Percentiles rank a stretch among this genome's conserved stretches.
Conservation (phyloP, 2,113 vertebrate genomes). For the Hypanus sabinus region DNA sequence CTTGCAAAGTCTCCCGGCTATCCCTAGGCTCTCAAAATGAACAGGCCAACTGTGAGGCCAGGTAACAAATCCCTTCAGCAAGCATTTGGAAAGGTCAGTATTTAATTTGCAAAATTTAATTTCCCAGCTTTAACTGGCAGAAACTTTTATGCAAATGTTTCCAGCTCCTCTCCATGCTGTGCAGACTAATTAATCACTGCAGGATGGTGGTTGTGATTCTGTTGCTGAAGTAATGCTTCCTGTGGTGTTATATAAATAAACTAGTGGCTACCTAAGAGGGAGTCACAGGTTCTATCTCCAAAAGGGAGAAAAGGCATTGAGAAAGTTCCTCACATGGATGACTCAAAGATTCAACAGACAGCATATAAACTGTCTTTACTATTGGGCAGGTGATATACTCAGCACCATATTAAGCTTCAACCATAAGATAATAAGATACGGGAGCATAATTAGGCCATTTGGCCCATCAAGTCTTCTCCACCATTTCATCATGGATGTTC, state of each 20-base stretch:
- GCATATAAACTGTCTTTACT: background rate
- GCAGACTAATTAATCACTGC: conserved; percentile 23
- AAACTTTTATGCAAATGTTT: background rate
- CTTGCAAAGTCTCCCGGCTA: background rate
- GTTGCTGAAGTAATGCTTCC: background rate
- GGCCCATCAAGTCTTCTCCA: too few relatives aligned
- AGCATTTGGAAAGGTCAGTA: background rate
- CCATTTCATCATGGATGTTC: too few relatives aligned
- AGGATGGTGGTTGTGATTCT: background rate
- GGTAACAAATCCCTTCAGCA: background rate
- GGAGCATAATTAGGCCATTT: too few relatives aligned
- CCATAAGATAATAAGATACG: too few relatives aligned
- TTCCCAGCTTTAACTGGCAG: background rate
- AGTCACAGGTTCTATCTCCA: background rate
- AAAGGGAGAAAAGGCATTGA: background rate
- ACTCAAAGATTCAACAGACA: background rate
- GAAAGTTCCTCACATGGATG: background rate
- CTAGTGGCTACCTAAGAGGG: background rate
- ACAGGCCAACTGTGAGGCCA: background rate
- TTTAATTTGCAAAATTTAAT: background rate
- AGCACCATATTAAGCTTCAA: too few relatives aligned
- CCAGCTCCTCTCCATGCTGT: background rate
- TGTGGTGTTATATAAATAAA: background rate
- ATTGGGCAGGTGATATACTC: too few relatives aligned
- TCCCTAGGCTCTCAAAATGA: too few relatives aligned